These are phyloP conservation scores for Rhodophaea formosa DNA, from an alignment of 2,888 invertebrate species.

Conservation along the genomic window DNA sequence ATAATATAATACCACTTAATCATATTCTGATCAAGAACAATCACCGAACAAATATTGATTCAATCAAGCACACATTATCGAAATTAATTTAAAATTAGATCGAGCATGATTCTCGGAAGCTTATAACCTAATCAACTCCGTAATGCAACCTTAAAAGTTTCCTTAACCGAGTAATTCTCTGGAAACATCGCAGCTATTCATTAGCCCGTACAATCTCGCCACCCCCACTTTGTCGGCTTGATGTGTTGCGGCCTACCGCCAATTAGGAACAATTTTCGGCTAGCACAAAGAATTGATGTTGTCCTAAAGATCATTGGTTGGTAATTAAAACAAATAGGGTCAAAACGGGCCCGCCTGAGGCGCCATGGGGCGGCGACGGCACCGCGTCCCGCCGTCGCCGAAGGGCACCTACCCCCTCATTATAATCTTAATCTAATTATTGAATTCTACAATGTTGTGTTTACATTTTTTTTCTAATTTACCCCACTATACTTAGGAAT, in stretches of 20 bases:
- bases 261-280: conserved; percentile 73
- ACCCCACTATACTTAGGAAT: conserved; percentile 76
- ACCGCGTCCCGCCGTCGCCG: conserved; percentile 73
- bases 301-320: conserved; percentile 72
- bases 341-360: conserved; percentile 72
- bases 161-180: conserved; percentile 16
- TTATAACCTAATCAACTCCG: conserved; percentile 13
- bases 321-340: conserved; percentile 82
- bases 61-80: conserved; percentile 1
- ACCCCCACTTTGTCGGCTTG: conserved; percentile 38
- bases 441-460: conserved; percentile 80
- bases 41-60: conserved; percentile 3
- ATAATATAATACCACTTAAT: no score
- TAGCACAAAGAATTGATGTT: conserved; percentile 66
- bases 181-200: conserved; percentile 26
- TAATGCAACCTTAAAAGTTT: conserved; percentile 1
- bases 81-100: conserved; percentile 7
- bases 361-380: conserved; percentile 70
- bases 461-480: conserved; percentile 79
- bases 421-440: conserved; percentile 81
- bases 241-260: conserved; percentile 59
- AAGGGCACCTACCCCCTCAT: conserved; percentile 66
- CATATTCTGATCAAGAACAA: no score
- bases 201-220: conserved; percentile 28
- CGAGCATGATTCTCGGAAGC: conserved; percentile 18